These are phyloP conservation scores for Scytalopus superciliaris DNA, from an alignment of 2,113 vertebrate species.

Conservation along the genomic window DNA sequence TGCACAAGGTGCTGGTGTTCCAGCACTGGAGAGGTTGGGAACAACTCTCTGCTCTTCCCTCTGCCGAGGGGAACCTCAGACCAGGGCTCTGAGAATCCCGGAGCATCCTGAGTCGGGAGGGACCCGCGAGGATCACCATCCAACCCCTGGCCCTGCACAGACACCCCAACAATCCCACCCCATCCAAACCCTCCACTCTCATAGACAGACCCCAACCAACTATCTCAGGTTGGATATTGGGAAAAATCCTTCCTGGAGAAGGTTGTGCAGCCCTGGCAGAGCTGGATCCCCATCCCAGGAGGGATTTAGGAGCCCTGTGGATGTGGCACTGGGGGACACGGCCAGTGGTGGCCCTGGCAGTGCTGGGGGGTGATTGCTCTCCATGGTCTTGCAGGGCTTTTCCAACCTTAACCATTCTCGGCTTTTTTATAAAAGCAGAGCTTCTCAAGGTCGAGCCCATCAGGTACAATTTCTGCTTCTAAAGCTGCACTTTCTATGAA, in stretches of 20 bases:
- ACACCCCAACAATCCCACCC: not conserved
- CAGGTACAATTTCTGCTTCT: rapidly evolving
- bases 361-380: not conserved
- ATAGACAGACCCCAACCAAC: not conserved
- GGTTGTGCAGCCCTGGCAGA: not conserved
- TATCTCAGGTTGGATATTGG: no score
- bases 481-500: not conserved
- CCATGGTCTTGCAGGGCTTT: not conserved
- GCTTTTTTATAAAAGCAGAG: not conserved
- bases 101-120: not conserved
- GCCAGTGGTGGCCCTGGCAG: not conserved
- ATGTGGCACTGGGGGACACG: not conserved
- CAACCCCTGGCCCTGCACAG: not conserved
- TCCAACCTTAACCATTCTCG: not conserved
- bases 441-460: not conserved
- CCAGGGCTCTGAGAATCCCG: not conserved
- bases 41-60: not conserved
- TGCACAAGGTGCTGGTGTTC: not conserved
- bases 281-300: not conserved
- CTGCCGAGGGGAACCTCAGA: not conserved
- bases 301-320: not conserved
- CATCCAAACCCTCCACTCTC: not conserved
- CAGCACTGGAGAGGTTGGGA: not conserved
- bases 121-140: not conserved
- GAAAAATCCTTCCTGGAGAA: not conserved